A percentile compares a stretch with the other conserved stretches of the same genome.
Evolutionary conservation across 2,113 vertebrate genomes (phyloP).

Genomic region (Vulpes lagopus): DNA sequence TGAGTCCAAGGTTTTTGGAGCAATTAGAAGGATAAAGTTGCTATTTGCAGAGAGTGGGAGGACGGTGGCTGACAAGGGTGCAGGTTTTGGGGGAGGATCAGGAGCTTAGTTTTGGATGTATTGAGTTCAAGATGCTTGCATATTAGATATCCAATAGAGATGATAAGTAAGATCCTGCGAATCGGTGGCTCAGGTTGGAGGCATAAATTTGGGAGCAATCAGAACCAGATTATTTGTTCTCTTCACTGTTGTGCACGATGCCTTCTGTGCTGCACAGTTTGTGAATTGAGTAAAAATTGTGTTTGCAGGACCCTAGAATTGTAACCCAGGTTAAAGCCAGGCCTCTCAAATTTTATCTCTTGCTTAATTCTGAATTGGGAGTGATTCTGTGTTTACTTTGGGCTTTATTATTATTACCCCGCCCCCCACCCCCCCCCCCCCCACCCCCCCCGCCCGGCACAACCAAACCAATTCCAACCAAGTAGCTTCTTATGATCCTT

Average conservation of each 20-base stretch:
- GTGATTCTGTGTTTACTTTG: not conserved
- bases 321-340: not conserved
- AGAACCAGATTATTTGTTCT: not conserved
- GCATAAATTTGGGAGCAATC: not conserved
- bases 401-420: not conserved
- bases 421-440: too few relatives aligned
- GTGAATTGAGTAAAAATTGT: not conserved
- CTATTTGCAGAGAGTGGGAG: not conserved
- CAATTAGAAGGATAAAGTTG: not conserved
- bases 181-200: not conserved
- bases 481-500: not conserved
- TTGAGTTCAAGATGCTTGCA: not conserved
- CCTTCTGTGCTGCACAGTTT: not conserved
- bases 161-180: not conserved
- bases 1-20: not conserved
- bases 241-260: not conserved
- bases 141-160: not conserved
- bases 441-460: too few relatives aligned
- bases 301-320: not conserved
- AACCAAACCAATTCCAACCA: not conserved
- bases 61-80: not conserved
- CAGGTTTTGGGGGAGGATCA: not conserved
- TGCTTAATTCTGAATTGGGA: not conserved
- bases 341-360: not conserved
- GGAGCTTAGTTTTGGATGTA: not conserved